phyloP scores from a whole-genome alignment of 37 sponge, comb jelly and placozoan species.

The Petrosia ficiformis region DNA sequence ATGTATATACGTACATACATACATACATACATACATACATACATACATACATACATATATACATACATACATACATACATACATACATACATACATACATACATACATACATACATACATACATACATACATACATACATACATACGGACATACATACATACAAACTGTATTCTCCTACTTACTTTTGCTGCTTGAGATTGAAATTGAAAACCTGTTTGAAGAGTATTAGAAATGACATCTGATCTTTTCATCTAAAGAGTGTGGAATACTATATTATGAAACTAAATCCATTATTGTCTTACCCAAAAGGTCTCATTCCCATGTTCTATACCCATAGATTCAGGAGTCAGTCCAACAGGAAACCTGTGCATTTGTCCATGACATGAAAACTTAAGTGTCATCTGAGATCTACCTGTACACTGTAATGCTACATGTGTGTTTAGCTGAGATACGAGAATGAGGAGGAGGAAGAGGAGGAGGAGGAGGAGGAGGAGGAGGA shows the following conservation, averaged over 20 bases:
- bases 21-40: too few species aligned
- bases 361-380: slow-evolving; percentile 45
- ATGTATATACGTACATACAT: too few species aligned
- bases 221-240: background rate
- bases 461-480: background rate
- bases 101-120: too few species aligned
- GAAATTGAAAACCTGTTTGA: background rate
- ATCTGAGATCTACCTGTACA: slow-evolving; percentile 48
- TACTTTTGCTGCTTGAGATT: slow-evolving; percentile 1
- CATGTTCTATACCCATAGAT: background rate
- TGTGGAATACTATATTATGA: too few species aligned
- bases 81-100: too few species aligned
- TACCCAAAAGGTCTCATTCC: slow-evolving; percentile 10
- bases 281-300: too few species aligned
- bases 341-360: slow-evolving; percentile 27
- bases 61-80: too few species aligned
- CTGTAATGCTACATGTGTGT: slow-evolving; percentile 48
- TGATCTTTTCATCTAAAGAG: background rate
- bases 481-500: background rate
- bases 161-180: too few species aligned
- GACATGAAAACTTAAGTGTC: slow-evolving; percentile 57
- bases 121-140: too few species aligned
- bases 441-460: slow-evolving; percentile 40
- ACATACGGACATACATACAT: too few species aligned
- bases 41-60: too few species aligned